A percentile compares a stretch with the other conserved stretches of the same genome.
These are phyloP conservation scores for Cephus spinipes DNA, from an alignment of 2,888 invertebrate species.

Conservation along the genomic window DNA sequence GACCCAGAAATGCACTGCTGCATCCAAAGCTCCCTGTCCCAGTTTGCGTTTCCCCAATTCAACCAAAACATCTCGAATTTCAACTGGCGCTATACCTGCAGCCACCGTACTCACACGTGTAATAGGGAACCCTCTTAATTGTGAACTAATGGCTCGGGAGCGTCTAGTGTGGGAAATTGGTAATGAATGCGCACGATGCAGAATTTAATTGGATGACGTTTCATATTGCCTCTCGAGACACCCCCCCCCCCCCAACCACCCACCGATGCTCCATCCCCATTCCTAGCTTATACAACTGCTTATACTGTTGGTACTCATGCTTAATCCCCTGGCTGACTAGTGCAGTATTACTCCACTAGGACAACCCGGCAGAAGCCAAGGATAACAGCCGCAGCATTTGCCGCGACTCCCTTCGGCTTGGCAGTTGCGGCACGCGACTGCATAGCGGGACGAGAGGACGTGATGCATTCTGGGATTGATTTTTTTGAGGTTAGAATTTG, in stretches of 20 bases:
- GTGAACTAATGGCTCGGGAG: slow-evolving; percentile 26
- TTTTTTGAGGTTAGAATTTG: neutral
- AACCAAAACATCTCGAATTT: neutral
- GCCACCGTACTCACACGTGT: neutral
- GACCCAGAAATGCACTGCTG: neutral
- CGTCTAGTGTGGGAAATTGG: slow-evolving; percentile 33
- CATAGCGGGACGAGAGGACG: neutral
- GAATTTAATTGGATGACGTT: slow-evolving; percentile 40
- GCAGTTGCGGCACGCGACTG: neutral
- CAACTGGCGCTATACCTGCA: neutral
- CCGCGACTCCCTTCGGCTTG: neutral
- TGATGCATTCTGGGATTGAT: neutral
- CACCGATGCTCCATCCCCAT: slow-evolving; percentile 7
- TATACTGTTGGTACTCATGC: neutral
- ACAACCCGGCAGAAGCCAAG: neutral
- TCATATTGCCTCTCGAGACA: slow-evolving; percentile 25
- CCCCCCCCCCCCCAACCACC: neutral
- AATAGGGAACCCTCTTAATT: slow-evolving; percentile 20
- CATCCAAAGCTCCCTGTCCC: neutral
- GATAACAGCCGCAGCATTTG: neutral
- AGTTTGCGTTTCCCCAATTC: neutral
- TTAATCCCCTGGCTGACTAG: neutral
- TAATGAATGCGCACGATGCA: slow-evolving; percentile 40
- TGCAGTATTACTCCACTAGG: neutral
- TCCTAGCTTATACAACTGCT: neutral